phyloP scores from a whole-genome alignment of 2,888 invertebrate species.

The Drosophila ustulata region DNA sequence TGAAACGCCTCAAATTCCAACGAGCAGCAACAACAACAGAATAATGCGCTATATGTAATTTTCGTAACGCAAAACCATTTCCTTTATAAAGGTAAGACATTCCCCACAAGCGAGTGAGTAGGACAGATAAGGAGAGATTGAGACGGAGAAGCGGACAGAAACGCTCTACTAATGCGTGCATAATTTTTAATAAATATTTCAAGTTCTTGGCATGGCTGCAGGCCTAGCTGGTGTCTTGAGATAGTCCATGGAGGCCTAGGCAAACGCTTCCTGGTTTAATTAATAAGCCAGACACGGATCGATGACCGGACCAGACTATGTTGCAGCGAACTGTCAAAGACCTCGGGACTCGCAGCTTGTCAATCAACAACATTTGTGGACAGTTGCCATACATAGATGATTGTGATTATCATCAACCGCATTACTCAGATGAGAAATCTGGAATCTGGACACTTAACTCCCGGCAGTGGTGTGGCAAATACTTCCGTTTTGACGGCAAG shows the following conservation, averaged over 20 bases:
- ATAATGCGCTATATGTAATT: conserved; percentile 71
- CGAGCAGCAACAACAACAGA: conserved; percentile 24
- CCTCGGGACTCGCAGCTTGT: conserved; percentile 56
- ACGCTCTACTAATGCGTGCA: conserved; percentile 74
- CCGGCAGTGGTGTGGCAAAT: conserved; percentile 45
- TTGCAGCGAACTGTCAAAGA: conserved; percentile 2
- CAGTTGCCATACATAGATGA: conserved; percentile 42
- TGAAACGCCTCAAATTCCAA: conserved; percentile 46
- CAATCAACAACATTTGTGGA: conserved; percentile 75
- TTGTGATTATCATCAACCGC: conserved; percentile 68
- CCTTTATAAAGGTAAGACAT: conserved; percentile 68
- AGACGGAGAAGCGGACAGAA: conserved; percentile 15
- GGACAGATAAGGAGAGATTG: conserved; percentile 2
- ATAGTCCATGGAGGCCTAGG: conserved; percentile 39
- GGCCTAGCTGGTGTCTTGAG: conserved; percentile 25
- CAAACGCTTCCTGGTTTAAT: conserved; percentile 83
- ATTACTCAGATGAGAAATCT: conserved; percentile 14
- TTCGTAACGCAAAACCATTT: conserved; percentile 69
- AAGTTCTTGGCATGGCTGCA: conserved; percentile 66
- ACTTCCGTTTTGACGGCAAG: conserved; percentile 75
- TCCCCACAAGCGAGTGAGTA: conserved; percentile 20
- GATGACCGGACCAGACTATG: conserved; percentile 25
- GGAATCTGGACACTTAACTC: neutral
- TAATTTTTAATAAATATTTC: conserved; percentile 81
- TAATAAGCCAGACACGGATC: conserved; percentile 63